Percentiles rank a stretch among this genome's conserved stretches.
phyloP scores from a whole-genome alignment of 1,140 invertebrate species.

The Bombus superbus region DNA sequence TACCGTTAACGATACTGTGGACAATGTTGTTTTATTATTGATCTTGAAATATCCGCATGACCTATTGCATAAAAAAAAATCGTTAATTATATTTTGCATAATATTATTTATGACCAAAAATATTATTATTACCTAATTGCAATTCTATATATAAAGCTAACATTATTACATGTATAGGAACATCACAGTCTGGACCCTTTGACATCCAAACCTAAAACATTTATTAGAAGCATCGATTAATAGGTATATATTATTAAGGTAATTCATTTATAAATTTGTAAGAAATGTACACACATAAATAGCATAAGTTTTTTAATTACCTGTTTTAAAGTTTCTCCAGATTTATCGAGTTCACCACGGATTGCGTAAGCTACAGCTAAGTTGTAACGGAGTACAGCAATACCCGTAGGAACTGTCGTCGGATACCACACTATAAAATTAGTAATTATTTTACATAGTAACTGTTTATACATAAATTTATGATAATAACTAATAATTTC shows the following conservation, averaged over 20 bases:
- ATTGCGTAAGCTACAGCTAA: conserved; percentile 90
- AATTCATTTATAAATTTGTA: background rate
- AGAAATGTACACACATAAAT: background rate
- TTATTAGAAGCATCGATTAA: background rate
- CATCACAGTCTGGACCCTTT: conserved; percentile 84
- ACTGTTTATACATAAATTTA: conserved; percentile 3
- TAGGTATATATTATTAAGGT: conserved; percentile 25
- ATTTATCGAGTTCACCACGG: conserved; percentile 90
- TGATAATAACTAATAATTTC: conserved; percentile 8
- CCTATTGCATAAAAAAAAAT: conserved; percentile 60
- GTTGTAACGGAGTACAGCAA: conserved; percentile 90
- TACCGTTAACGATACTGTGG: conserved; percentile 73
- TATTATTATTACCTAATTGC: conserved; percentile 84
- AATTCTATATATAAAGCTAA: conserved; percentile 89
- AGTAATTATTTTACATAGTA: background rate
- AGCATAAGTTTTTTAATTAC: conserved; percentile 66
- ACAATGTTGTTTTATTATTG: conserved; percentile 78
- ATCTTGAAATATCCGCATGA: conserved; percentile 72
- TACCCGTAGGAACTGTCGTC: conserved; percentile 85
- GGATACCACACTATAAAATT: conserved; percentile 86
- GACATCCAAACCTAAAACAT: conserved; percentile 84
- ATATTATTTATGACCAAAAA: conserved; percentile 32
- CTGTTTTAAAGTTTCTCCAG: conserved; percentile 87
- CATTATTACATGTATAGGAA: conserved; percentile 89
- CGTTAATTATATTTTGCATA: background rate